These are phyloP conservation scores for Epinephelus lanceolatus DNA, from an alignment of 2,113 vertebrate species.

Conservation along the genomic window DNA sequence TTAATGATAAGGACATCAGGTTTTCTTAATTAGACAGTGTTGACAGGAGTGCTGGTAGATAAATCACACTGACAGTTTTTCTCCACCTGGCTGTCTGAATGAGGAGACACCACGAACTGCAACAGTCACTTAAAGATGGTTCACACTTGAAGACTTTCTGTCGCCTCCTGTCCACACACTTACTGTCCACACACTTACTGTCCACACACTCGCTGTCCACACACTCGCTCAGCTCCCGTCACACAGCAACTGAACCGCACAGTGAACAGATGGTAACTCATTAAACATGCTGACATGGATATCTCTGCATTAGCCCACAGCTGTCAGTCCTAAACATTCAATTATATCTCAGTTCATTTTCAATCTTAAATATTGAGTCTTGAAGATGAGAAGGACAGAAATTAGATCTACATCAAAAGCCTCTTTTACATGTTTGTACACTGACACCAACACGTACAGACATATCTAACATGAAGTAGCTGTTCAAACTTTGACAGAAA, in stretches of 20 bases:
- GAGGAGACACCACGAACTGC: background rate
- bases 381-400: background rate
- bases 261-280: conserved; percentile 14
- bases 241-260: conserved; percentile 4
- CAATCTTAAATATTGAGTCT: background rate
- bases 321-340: conserved; percentile 21
- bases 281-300: conserved; percentile 31
- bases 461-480: too few species aligned
- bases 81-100: background rate
- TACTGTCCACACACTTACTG: background rate
- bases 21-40: background rate
- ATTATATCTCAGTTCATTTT: background rate
- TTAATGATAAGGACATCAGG: background rate
- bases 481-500: too few species aligned
- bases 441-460: too few species aligned
- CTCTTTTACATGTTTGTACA: too few species aligned
- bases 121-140: background rate
- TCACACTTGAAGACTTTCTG: background rate
- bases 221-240: background rate
- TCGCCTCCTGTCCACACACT: conserved; percentile 30
- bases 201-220: background rate
- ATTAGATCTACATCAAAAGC: background rate
- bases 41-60: background rate
- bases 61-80: background rate
- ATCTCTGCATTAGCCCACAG: conserved; percentile 1